Evolutionary conservation across 2,888 invertebrate genomes (phyloP), one percentile per base, ranked within the genome.

Genomic region (Mactromeris polynyma): DNA sequence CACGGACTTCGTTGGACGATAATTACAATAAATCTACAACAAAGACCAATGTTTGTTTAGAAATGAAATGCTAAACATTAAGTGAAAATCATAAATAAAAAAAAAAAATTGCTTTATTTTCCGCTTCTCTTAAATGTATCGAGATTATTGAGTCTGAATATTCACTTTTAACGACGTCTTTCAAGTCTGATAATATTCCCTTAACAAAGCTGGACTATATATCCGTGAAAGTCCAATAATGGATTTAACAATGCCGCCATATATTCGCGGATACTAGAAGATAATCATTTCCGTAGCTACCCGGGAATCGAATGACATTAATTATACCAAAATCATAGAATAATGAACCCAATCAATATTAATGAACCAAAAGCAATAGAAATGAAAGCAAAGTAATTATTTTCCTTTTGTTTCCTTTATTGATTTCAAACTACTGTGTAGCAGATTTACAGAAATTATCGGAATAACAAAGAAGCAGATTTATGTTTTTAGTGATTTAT

Each of bases 381-480:
- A 84, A 73, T 80, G 80, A 84, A 80, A 80, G 79, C 51, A 87
- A 87, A 87, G 82, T 82, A 42, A 87, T 87, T 54, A 77, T 51
- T 40, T 51, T 82, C 38, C 77, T 78, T 84, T 51, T 54, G 36
- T 38, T 84, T 51, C 79, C 26, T 31, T 31, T 81, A 84, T 84
- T 78, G 84, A 84, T 84, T 84, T 36, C 11, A 26, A 21, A 64
- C 58, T 64, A 26, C 6, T 7, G 26, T 26, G 58, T 6, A 9
- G 26, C 58, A 26, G 58, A 64, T 64, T 64, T 26, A 64, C n/a
- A 26, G 26, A 54, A 64, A 64, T 26, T 64, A n/a, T 7, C 26
- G 46, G 46, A 17, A 46, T 46, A 64, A 51, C 26, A 26, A 19
- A 26, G 26, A 26, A 26, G 58, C 26, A 26, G 58, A 64, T 64